Percentiles rank a stretch among this genome's conserved stretches.
Conservation (phyloP, 2,113 vertebrate species). For the Platysteira castanea region DNA sequence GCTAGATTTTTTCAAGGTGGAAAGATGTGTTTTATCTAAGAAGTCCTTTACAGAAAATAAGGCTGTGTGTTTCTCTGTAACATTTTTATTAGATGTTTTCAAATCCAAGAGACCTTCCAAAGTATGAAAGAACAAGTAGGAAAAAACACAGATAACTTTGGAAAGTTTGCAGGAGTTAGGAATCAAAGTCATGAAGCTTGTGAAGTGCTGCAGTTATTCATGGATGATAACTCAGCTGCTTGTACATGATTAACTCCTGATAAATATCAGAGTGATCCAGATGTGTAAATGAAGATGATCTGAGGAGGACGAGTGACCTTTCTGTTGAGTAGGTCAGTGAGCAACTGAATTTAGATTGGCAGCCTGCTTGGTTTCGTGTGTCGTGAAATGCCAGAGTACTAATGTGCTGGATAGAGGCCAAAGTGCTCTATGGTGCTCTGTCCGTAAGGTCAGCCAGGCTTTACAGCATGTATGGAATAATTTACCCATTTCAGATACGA, state of each 20-base stretch:
- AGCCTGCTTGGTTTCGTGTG: neutral
- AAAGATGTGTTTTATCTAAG: neutral
- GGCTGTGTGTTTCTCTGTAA: neutral
- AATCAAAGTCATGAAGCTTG: neutral
- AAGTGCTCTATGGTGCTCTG: neutral
- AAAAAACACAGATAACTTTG: neutral
- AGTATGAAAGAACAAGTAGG: neutral
- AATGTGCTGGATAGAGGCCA: neutral
- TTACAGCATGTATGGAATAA: neutral
- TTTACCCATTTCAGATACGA: neutral
- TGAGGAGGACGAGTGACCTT: neutral
- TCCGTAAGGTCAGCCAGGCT: neutral
- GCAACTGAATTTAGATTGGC: neutral
- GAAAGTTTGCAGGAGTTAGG: neutral
- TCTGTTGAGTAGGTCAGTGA: conserved; percentile 13
- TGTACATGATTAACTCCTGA: neutral
- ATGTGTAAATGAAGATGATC: neutral
- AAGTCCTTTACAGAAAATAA: neutral
- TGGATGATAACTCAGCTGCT: neutral
- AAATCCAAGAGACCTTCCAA: neutral
- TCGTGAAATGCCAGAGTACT: neutral
- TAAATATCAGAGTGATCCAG: neutral
- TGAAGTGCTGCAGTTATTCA: neutral
- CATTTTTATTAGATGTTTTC: neutral
- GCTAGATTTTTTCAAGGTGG: neutral